Evolutionary conservation across 2,797 vertebrate species (phyloP).

Genomic region (Clarias laeviceps): DNA sequence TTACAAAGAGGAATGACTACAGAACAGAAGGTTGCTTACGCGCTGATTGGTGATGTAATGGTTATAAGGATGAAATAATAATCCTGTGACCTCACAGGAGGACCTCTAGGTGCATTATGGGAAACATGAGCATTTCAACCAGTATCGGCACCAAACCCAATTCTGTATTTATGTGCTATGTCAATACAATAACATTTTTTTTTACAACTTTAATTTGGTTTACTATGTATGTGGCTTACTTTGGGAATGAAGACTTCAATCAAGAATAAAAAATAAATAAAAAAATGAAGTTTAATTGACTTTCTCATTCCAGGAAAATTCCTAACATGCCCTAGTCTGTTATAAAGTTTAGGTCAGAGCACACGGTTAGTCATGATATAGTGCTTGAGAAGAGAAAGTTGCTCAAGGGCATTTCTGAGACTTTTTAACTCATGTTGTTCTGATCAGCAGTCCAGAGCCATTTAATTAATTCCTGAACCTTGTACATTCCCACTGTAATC

Average conservation of each 20-base stretch:
- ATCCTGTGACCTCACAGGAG: background rate
- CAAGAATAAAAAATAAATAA: background rate
- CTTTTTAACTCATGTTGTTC: slow-evolving; percentile 2
- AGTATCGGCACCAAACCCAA: background rate
- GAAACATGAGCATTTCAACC: background rate
- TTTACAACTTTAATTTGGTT: background rate
- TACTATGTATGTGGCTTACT: background rate
- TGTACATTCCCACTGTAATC: background rate
- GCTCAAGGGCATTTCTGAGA: background rate
- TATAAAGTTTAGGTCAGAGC: background rate
- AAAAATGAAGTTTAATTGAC: background rate
- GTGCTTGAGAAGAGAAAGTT: background rate
- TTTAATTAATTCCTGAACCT: background rate
- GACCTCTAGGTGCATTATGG: background rate
- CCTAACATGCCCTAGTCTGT: background rate
- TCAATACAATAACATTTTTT: background rate
- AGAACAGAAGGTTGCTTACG: background rate
- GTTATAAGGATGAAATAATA: background rate
- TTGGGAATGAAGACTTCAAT: background rate
- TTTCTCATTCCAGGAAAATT: background rate
- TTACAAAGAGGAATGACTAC: background rate
- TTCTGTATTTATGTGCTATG: background rate
- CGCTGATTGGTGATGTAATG: background rate
- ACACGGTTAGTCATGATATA: background rate
- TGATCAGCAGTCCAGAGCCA: background rate